These are phyloP conservation scores for Xiphorhynchus erythropygius DNA, from an alignment of 2,797 vertebrate genomes.

Conservation along the genomic window DNA sequence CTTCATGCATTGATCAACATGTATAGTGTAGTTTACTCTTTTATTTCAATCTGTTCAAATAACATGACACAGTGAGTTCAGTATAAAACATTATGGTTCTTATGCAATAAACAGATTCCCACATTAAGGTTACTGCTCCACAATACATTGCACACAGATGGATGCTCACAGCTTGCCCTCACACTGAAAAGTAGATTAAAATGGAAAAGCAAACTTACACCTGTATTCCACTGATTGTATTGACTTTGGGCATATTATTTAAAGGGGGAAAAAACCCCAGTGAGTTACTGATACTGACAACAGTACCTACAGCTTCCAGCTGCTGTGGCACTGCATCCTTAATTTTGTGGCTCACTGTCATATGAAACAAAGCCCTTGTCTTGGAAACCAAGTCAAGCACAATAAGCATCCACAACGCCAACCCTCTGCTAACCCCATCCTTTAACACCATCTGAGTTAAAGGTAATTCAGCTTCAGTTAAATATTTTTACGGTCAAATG, in stretches of 20 bases:
- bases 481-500: not conserved
- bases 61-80: not conserved
- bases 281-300: not conserved
- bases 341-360: not conserved
- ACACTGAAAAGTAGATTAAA: not conserved
- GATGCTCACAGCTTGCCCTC: constrained; percentile 17
- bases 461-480: not conserved
- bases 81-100: not conserved
- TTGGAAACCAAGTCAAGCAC: not conserved
- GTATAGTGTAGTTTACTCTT: not conserved
- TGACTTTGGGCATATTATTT: not conserved
- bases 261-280: not conserved
- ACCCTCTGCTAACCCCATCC: not conserved
- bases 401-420: not conserved
- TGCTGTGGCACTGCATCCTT: not conserved
- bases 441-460: rapidly evolving
- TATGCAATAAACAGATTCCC: not conserved
- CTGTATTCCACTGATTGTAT: not conserved
- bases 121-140: not conserved
- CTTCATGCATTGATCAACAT: not conserved
- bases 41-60: constrained; percentile 31
- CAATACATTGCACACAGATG: not conserved
- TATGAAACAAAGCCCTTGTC: not conserved
- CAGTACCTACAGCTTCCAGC: not conserved
- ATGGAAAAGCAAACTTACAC: not conserved